Base-by-base conservation (phyloP, 2,113 vertebrate species). In the Passer montanus region DNA sequence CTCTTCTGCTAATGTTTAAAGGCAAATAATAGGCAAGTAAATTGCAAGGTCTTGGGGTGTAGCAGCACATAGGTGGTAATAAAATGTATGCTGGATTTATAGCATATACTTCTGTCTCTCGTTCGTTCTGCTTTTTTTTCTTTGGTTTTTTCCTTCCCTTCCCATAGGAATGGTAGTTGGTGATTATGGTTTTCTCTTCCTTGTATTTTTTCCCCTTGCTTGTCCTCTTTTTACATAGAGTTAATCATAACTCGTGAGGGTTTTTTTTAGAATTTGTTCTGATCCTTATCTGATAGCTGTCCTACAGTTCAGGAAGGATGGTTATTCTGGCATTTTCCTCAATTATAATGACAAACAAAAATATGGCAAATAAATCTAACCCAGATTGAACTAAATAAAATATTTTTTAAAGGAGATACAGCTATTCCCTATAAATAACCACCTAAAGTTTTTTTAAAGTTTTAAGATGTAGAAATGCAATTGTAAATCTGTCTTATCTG, bases 1-100 rank as follows among this genome's bases (percentile, higher is more conserved):
- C 94, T 97, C 95, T 96, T 97, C 96, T 96, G 91, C 94, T 97
- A 97, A 98, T 96, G 94, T 97, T 97, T 97, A 98, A 98, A 98
- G 96, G 95, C 97, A 97, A 98, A 97, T 98, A 97, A 97, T 96
- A 94, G 97, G 94, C 94, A 96, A 96, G 94, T 97, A 95, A 96
- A 98, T 97, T 96, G 94, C 93, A 84, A 96, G 96, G 92, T 96
- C 89, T 96, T 95, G 52, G 85, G 86, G 92, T 95, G 81, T 88
- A 95, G 87, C 83, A 92, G 92, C 96, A 76, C 75, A 94, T 47
- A 89, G 86, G 77, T 10, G 15, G 43, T 78, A 80, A 79, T 95
- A 92, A 93, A 97, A 96, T 94, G 90, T 94, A 63, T 94, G 58
- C 76, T 95, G 20, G 96, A 95, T 96, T 90, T 94, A 78, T 50